phyloP scores from a whole-genome alignment of 2,888 invertebrate genomes.

The Odontocolon sp. region DNA sequence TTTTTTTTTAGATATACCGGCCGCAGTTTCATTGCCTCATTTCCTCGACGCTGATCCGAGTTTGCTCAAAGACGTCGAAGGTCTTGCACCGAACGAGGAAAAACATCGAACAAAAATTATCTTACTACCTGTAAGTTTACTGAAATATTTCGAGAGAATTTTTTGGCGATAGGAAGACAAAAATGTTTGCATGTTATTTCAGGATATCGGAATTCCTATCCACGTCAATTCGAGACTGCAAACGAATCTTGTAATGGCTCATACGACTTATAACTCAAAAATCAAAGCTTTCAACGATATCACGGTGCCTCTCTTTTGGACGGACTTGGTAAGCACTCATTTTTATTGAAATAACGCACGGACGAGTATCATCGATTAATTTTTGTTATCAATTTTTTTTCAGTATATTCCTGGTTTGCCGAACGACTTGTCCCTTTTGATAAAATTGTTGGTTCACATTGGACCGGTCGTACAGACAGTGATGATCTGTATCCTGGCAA shows the following conservation, averaged over 20 bases:
- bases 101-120: conserved; percentile 74
- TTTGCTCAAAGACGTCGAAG: conserved; percentile 75
- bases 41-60: conserved; percentile 79
- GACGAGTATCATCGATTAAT: neutral
- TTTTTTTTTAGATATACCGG: conserved; percentile 77
- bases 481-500: conserved; percentile 69
- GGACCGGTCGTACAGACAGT: conserved; percentile 72
- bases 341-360: neutral
- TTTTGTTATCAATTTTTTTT: conserved; percentile 43
- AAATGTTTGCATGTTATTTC: conserved; percentile 18
- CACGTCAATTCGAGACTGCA: conserved; percentile 86
- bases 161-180: neutral
- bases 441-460: conserved; percentile 69
- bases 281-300: conserved; percentile 85
- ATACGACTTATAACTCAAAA: conserved; percentile 84
- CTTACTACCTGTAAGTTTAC: conserved; percentile 76
- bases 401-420: conserved; percentile 71
- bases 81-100: conserved; percentile 75
- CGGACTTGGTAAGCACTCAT: conserved; percentile 84
- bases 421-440: conserved; percentile 62
- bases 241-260: conserved; percentile 87
- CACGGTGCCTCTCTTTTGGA: conserved; percentile 88
- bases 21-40: conserved; percentile 80
- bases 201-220: conserved; percentile 87
- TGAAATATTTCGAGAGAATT: neutral